Percentiles rank a stretch among this genome's conserved stretches.
phyloP scores from a whole-genome alignment of 2,888 invertebrate genomes.

The Axea sp. region DNA sequence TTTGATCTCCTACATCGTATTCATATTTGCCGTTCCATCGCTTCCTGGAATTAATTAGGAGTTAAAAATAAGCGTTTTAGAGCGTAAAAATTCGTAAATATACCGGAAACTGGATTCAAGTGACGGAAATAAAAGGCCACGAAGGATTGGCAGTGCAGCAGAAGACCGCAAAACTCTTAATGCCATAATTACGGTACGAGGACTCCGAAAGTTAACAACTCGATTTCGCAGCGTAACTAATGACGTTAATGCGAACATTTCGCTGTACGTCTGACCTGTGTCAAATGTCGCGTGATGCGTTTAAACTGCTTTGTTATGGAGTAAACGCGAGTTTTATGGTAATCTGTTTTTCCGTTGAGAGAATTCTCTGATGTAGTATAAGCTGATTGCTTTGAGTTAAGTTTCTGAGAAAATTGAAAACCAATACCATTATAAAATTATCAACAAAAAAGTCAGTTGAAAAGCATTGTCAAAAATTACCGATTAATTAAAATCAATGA shows the following conservation, averaged over 20 bases:
- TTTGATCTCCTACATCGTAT: no score
- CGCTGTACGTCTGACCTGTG: slow-evolving; percentile 47
- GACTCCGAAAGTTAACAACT: slow-evolving; percentile 55
- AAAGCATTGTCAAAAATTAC: no score
- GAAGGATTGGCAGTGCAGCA: slow-evolving; percentile 21
- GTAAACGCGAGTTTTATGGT: slow-evolving; percentile 44
- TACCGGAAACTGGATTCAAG: slow-evolving; percentile 24
- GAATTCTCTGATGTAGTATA: slow-evolving; percentile 6
- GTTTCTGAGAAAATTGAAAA: no score
- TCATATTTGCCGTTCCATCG: neutral
- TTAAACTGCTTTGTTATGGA: slow-evolving; percentile 58
- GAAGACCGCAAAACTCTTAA: slow-evolving; percentile 48
- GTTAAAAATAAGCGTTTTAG: slow-evolving; percentile 17
- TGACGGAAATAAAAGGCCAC: slow-evolving; percentile 30
- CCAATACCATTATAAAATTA: no score
- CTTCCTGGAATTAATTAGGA: slow-evolving; percentile 2
- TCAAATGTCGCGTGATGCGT: slow-evolving; percentile 58
- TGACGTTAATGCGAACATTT: slow-evolving; percentile 54
- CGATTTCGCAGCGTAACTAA: slow-evolving; percentile 57
- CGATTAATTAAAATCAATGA: no score
- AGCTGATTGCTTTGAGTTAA: slow-evolving; percentile 11
- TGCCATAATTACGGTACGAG: slow-evolving; percentile 46
- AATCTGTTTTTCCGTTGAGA: slow-evolving; percentile 41
- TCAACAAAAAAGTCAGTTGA: no score
- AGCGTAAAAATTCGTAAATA: slow-evolving; percentile 29